Conservation (phyloP, 2,113 vertebrate genomes). For the Brachypodius melanocephalos region DNA sequence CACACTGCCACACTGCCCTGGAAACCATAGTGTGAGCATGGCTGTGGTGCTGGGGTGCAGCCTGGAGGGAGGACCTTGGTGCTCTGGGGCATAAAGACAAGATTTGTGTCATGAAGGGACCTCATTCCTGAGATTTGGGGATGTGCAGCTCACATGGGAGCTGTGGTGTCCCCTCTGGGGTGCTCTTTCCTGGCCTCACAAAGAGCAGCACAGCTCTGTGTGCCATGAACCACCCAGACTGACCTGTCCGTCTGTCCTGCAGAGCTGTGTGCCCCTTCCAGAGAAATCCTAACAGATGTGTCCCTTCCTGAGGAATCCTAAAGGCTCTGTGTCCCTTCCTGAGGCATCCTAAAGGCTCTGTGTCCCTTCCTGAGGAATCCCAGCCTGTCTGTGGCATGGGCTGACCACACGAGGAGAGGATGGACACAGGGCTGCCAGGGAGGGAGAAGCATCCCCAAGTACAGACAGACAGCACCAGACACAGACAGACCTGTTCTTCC, state of each 20-base stretch:
- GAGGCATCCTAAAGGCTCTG: not conserved
- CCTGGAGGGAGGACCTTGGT: not conserved
- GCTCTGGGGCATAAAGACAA: not conserved
- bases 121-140: not conserved
- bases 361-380: not conserved
- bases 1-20: fast-evolving
- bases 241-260: fast-evolving
- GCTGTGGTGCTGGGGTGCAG: not conserved
- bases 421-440: not conserved
- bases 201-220: fast-evolving
- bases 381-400: fast-evolving
- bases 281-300: fast-evolving
- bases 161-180: fast-evolving
- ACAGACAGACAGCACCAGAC: not conserved
- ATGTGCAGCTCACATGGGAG: fast-evolving
- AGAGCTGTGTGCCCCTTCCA: not conserved
- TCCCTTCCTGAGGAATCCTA: fast-evolving
- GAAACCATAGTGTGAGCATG: fast-evolving
- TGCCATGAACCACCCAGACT: not conserved
- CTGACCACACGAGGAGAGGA: fast-evolving
- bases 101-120: fast-evolving
- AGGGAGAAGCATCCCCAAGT: not conserved
- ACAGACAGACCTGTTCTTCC: not conserved
- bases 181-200: not conserved
- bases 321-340: not conserved